These are phyloP conservation scores for Dicrostonyx torquatus DNA, from an alignment of 2,797 vertebrate genomes.

Conservation along the genomic window DNA sequence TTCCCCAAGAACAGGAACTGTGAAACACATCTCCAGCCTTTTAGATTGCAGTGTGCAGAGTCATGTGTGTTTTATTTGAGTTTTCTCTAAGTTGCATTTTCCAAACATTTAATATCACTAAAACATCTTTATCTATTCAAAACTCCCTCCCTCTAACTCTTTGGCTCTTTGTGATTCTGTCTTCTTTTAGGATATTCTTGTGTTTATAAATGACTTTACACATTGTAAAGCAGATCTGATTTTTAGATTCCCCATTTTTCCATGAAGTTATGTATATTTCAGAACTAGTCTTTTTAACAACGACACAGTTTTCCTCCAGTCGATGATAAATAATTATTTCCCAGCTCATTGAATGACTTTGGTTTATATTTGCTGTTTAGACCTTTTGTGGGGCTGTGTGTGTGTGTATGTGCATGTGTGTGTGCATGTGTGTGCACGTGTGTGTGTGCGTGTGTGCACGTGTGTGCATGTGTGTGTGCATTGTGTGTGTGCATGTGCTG, in stretches of 20 bases:
- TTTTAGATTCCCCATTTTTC: neutral
- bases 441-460: neutral
- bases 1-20: neutral
- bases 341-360: neutral
- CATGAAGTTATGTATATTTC: neutral
- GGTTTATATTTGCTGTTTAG: neutral
- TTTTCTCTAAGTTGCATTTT: neutral
- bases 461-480: neutral
- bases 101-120: neutral
- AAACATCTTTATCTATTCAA: neutral
- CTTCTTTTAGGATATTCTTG: neutral
- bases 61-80: neutral
- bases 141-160: neutral
- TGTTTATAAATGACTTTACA: neutral
- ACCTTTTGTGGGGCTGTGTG: neutral
- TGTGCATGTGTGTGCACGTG: neutral
- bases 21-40: neutral
- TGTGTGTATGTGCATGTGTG: neutral
- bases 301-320: neutral
- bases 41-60: neutral
- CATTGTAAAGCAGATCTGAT: neutral
- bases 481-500: neutral
- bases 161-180: neutral
- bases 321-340: neutral
- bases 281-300: neutral